Percentiles rank a stretch among this genome's conserved stretches.
phyloP scores from a whole-genome alignment of 2,888 invertebrate genomes.

The Drosophila incognita region DNA sequence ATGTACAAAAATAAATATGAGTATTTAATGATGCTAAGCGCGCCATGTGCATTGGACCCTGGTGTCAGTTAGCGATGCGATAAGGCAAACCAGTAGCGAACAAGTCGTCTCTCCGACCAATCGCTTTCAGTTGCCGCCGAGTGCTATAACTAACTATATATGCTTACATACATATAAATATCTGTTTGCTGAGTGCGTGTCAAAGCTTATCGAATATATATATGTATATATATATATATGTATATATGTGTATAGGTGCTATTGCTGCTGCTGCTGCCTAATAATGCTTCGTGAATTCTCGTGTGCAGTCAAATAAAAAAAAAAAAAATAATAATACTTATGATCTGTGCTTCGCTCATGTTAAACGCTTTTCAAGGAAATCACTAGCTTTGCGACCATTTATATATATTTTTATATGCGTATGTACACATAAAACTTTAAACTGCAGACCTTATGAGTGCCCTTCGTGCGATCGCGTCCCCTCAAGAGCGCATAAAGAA shows the following conservation, averaged over 20 bases:
- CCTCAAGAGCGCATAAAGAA: conserved; percentile 62
- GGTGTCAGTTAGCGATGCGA: conserved; percentile 61
- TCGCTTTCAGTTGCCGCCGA: conserved; percentile 14
- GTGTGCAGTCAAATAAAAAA: conserved; percentile 37
- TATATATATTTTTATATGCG: conserved; percentile 1
- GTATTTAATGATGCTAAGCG: conserved; percentile 53
- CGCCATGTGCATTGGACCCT: conserved; percentile 62
- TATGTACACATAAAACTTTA: conserved; percentile 28
- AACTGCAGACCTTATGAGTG: conserved; percentile 74
- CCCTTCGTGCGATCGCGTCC: conserved; percentile 58
- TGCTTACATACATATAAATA: not conserved
- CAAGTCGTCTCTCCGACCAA: conserved; percentile 36
- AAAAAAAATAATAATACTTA: conserved; percentile 6
- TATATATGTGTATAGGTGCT: not conserved
- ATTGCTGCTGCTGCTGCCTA: conserved; percentile 20
- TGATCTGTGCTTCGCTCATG: conserved; percentile 48
- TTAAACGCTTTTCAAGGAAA: conserved; percentile 69
- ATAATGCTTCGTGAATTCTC: conserved; percentile 43
- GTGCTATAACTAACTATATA: conserved; percentile 11
- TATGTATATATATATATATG: not conserved
- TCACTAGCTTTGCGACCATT: conserved; percentile 22
- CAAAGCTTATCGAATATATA: conserved; percentile 38
- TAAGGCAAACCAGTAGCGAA: conserved; percentile 77
- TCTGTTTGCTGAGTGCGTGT: conserved; percentile 30
- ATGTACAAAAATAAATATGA: conserved; percentile 10